Evolutionary conservation across 2,113 vertebrate genomes (phyloP), one percentile per base, ranked within the genome.

Genomic region (Paradisaea rubra): DNA sequence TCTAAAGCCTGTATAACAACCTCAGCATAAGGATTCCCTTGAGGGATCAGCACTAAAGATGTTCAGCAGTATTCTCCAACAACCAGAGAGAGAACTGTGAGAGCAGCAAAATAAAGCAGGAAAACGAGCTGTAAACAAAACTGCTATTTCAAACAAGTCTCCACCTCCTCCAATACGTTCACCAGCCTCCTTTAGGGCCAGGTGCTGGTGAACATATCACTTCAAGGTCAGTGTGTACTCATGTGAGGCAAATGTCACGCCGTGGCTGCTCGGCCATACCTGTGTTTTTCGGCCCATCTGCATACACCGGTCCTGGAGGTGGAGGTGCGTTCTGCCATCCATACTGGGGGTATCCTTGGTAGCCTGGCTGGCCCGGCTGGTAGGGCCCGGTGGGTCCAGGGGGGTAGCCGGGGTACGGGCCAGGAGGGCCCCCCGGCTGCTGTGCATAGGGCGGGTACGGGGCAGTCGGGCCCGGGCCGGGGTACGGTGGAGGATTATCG

Each of bases 271-370:
- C 39, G 23, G 35, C 54, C 71, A 2, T 97, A 99, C 99, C 99
- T 98, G 99, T 99, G 96, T 99, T 99, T 98, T 99, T 99, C 44
- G 99, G 99, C 90, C 98, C 97, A 66, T 99, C 98, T 13, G 96
- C 96, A 24, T 99, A 99, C 93, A 98, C 96, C 1, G 98, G 98
- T 82, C 98, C 99, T 17, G 98, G 98, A 77, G 98, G 98, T 0
- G 98, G 98, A 53, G 98, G 98, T 6, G 97, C 98, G 0, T 98
- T 98, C 85, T 99, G 99, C 98, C 98, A 98, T 52, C 98, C 98
- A 0, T 98, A 98, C 59, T 98, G 97, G 64, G 98, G 98, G 21
- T 98, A 98, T 45, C 98, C 99, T 69, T 98, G 99, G 87, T 98
- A 99, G 37, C 98, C 98, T 2, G 97, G 98, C 81, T 99, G 98